These are phyloP conservation scores for Pogoniulus pusillus DNA, from an alignment of 2,797 vertebrate genomes.

Conservation along the genomic window DNA sequence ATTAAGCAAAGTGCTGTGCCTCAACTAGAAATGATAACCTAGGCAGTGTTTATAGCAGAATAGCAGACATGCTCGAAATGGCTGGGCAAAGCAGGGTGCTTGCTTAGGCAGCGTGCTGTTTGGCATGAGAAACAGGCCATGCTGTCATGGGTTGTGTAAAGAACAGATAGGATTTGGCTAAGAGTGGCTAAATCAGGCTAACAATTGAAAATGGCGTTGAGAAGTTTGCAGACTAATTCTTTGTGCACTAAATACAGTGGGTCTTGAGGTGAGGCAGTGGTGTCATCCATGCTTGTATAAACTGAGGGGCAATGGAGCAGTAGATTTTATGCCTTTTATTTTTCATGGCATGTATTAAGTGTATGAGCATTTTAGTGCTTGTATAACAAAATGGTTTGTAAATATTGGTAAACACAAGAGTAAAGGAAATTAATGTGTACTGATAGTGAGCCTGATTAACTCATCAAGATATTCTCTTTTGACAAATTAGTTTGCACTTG, in stretches of 20 bases:
- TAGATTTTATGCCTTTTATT: neutral
- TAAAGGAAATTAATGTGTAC: neutral
- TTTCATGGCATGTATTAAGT: neutral
- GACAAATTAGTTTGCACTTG: neutral
- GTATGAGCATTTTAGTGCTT: neutral
- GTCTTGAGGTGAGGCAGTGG: neutral
- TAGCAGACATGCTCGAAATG: neutral
- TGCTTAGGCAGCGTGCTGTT: neutral
- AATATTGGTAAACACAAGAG: neutral
- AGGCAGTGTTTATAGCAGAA: neutral
- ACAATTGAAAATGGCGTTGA: neutral
- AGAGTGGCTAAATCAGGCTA: neutral
- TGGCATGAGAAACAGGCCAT: neutral
- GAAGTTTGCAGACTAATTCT: neutral
- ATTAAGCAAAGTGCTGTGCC: neutral
- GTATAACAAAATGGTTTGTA: neutral
- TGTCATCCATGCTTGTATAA: too few species aligned
- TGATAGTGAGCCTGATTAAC: neutral
- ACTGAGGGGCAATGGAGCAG: neutral
- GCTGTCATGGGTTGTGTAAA: constrained; percentile 25
- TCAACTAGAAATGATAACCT: neutral
- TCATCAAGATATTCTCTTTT: neutral
- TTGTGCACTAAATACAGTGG: neutral
- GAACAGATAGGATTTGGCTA: neutral
- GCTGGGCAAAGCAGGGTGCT: neutral